phyloP scores from a whole-genome alignment of 2,888 invertebrate species.

The Pardosa pseudoannulata region DNA sequence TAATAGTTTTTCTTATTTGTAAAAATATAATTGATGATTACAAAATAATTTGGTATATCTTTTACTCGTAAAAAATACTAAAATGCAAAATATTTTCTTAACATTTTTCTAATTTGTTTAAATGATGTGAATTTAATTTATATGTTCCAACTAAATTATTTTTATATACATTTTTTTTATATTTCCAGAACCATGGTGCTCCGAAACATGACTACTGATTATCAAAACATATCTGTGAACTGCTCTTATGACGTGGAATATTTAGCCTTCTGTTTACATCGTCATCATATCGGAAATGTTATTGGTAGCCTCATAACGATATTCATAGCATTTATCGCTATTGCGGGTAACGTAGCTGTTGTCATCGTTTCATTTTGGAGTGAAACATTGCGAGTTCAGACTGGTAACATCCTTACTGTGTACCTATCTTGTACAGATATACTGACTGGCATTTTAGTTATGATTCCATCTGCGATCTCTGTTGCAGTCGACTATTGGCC shows the following conservation, averaged over 20 bases:
- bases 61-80: too few species aligned
- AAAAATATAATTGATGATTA: too few species aligned
- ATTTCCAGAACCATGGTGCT: too few species aligned
- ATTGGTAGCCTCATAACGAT: conserved; percentile 23
- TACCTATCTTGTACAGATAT: conserved; percentile 39
- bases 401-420: conserved; percentile 34
- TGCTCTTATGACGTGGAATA: not conserved
- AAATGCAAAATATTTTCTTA: too few species aligned
- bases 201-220: too few species aligned
- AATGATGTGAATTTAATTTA: too few species aligned
- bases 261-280: not conserved
- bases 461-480: conserved; percentile 37
- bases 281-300: conserved; percentile 4
- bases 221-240: too few species aligned
- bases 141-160: too few species aligned
- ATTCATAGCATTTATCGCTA: conserved; percentile 22
- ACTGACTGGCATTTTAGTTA: conserved; percentile 41
- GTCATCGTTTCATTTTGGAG: conserved; percentile 32
- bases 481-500: conserved; percentile 52
- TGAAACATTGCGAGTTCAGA: conserved; percentile 32
- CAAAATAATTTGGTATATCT: too few species aligned
- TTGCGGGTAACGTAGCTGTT: conserved; percentile 41
- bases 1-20: too few species aligned
- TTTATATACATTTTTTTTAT: too few species aligned
- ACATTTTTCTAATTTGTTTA: too few species aligned